Evolutionary conservation across 2,888 invertebrate genomes (phyloP), one percentile per base, ranked within the genome.

Genomic region (Dolichopus griseipennis): DNA sequence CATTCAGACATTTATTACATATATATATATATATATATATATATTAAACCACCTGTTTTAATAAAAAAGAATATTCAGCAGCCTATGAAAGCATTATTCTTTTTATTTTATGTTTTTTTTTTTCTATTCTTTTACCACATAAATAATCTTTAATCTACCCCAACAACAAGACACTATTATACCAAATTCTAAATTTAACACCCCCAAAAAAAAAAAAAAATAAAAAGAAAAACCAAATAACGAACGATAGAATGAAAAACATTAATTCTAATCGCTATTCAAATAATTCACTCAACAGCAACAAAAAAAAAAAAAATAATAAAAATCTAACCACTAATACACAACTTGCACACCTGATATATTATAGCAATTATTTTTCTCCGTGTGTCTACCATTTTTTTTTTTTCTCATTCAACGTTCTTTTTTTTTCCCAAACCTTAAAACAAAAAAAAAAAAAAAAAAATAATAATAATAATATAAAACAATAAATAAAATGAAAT

Each of bases 261-360:
- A 52, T 52, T 52, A 52, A 52, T 52, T 52, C 52, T 52, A 52
- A 52, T 52, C 52, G 52, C 52, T 52, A 52, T 52, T 52, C 52
- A 52, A 52, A 52, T 52, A 52, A 52, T 52, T 52, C 52, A 52
- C 52, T 52, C 52, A 52, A 52, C 52, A 18, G 41, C 9, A 41
- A 41, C 2, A 52, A 52, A 52, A 7, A 52, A 18, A 12, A 52
- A 9, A 7, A 15, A 52, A 15, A 52, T 18, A 52, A 52, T 6
- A 18, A 52, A 52, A 52, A 52, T 18, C n/a, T 15, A 52, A 52
- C 52, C 52, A 52, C 52, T 52, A 52, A 52, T 52, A 52, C 52
- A 52, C 52, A 52, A 52, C 52, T n/a, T 52, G 52, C 52, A 52
- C 52, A 52, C 52, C 52, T 52, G 52, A 52, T 52, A 52, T 18